Base-by-base conservation (phyloP, 2,888 invertebrate genomes). In the Patella ulyssiponensis region DNA sequence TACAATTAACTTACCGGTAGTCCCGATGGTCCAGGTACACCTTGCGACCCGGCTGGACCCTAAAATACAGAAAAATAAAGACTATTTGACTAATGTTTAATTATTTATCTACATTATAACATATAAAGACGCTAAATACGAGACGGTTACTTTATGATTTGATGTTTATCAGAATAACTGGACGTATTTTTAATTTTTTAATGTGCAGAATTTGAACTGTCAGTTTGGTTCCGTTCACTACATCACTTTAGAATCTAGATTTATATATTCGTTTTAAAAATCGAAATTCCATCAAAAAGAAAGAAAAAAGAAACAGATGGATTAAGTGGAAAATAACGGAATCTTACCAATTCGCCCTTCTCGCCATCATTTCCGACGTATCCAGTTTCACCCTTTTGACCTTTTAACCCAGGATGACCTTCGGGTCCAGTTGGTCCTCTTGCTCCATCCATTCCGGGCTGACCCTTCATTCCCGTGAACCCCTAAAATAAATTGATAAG, bases 391-490 rank as follows among this genome's bases (percentile, higher is more conserved):
- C 79, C 79, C 51, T 77, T 77, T 64, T 58, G 56, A 14, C 86
- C 85, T 27, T 82, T 82, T 5, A 82, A 80, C 17, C 86, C 86
- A 53, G 81, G 81, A n/a, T 77, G 73, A 77, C 86, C 86, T 51
- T 82, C 80, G 44, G 79, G 79, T 12, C 84, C 85, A 20, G 83
- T 82, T 17, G 81, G 80, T 92, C 96, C 96, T 27, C 81, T 76
- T 17, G 56, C 44, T 5, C 84, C 84, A 64, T 54, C 72, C 54
- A 71, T 71, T 23, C 84, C 83, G 7, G 79, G 74, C 51, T 73
- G 52, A 27, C 84, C 84, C 52, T 73, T 73, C n/a, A 71, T 56
- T 23, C 79, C 80, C 27, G 33, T 44, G 15, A 64, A 17, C 11
- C 71, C 80, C 80, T 78, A 73, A 53, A 74, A 7, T 71, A 7